Evolutionary conservation across 2,113 vertebrate genomes (phyloP).

Genomic region (Pitta sordida): DNA sequence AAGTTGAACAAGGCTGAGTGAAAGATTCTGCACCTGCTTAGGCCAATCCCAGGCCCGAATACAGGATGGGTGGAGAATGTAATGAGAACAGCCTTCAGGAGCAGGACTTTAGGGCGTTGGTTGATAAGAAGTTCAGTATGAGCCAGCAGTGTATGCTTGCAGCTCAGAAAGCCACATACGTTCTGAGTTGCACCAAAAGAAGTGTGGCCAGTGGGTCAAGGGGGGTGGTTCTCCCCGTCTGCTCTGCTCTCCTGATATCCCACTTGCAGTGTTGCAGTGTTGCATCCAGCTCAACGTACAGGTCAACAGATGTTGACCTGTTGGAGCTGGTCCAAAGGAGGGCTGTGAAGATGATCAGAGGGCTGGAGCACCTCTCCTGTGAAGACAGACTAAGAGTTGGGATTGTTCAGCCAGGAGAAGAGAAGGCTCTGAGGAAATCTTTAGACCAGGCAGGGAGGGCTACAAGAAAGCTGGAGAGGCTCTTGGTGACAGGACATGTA

Average conservation of each 20-base stretch:
- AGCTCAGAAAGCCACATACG: neutral
- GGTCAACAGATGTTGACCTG: no score
- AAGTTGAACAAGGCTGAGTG: neutral
- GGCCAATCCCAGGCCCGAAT: neutral
- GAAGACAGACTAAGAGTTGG: neutral
- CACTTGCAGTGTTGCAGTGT: neutral
- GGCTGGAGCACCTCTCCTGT: neutral
- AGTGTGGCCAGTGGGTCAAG: neutral
- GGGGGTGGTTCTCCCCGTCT: neutral
- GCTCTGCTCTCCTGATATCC: neutral
- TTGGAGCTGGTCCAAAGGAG: neutral
- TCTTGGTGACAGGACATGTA: neutral
- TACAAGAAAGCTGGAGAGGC: neutral
- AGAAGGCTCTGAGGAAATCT: neutral
- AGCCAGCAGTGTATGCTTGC: neutral
- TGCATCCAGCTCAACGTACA: neutral
- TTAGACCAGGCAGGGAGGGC: rapidly evolving
- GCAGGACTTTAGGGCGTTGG: neutral
- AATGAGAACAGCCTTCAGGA: neutral
- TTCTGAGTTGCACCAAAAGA: neutral
- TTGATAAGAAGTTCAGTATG: neutral
- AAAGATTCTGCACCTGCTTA: rapidly evolving
- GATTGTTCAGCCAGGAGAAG: neutral
- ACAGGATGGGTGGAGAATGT: neutral
- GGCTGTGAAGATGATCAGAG: neutral